phyloP scores from a whole-genome alignment of 2,797 vertebrate genomes.

The Gallinago nigripennis region DNA sequence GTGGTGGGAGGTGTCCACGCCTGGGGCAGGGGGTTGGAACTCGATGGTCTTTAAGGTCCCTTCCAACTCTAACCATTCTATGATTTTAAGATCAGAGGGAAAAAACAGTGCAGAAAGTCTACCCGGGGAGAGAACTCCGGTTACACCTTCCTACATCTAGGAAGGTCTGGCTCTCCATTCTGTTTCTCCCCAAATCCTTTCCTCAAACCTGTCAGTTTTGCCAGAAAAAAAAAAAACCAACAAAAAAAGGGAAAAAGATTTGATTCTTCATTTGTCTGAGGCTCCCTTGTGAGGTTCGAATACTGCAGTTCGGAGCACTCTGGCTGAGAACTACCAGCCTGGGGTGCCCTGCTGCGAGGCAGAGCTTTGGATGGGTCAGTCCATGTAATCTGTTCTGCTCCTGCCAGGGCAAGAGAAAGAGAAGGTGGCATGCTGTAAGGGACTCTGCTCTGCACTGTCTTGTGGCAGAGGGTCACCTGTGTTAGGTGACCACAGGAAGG shows the following conservation, averaged over 20 bases:
- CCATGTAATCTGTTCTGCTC: background rate
- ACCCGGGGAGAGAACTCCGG: rapidly evolving
- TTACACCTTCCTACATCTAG: background rate
- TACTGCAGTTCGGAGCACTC: background rate
- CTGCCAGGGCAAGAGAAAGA: background rate
- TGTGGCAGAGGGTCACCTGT: background rate
- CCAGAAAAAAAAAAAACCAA: background rate
- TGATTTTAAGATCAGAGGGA: background rate
- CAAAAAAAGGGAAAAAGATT: background rate
- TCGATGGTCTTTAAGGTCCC: too few relatives aligned
- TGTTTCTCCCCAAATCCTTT: background rate
- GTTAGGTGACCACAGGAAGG: background rate
- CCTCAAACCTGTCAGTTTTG: background rate
- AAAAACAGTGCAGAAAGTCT: background rate
- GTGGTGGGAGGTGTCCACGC: too few relatives aligned
- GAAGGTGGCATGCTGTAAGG: background rate
- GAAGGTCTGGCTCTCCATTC: background rate
- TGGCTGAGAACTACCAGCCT: background rate
- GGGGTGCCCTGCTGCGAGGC: background rate
- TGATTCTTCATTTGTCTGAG: background rate
- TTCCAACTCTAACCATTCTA: too few relatives aligned
- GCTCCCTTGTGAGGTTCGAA: background rate
- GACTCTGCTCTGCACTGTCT: background rate
- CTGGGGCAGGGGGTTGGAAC: too few relatives aligned
- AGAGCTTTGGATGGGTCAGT: background rate